Percentiles rank a stretch among this genome's conserved stretches.
Conservation (phyloP, 2,888 invertebrate genomes). For the Pristionchus maxplancki region DNA sequence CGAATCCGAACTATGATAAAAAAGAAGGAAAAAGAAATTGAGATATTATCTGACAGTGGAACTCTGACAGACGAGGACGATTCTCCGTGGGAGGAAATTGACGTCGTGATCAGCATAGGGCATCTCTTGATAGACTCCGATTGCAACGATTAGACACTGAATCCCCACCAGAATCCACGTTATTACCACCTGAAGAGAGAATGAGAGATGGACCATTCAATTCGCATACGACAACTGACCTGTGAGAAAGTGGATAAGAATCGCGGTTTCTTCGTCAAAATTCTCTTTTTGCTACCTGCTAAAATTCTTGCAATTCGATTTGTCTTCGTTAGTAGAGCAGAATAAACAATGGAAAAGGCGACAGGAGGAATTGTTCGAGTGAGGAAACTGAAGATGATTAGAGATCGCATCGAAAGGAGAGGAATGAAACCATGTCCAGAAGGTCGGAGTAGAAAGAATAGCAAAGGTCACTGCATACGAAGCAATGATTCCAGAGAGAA, state of each 20-base stretch:
- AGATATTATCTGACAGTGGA: conserved; percentile 14
- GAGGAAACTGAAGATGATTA: conserved; percentile 82
- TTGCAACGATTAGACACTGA: conserved; percentile 86
- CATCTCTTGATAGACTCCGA: conserved; percentile 83
- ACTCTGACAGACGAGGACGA: conserved; percentile 55
- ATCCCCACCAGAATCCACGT: conserved; percentile 90
- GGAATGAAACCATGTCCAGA: conserved; percentile 58
- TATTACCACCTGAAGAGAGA: conserved; percentile 82
- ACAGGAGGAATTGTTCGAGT: conserved; percentile 85
- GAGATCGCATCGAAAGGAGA: conserved; percentile 81
- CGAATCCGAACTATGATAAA: not conserved
- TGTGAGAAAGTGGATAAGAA: conserved; percentile 94
- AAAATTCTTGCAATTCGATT: conserved; percentile 96
- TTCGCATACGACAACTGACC: too few species aligned
- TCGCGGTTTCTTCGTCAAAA: conserved; percentile 89
- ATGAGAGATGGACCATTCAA: not conserved
- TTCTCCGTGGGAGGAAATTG: conserved; percentile 61
- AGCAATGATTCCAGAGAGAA: conserved; percentile 87
- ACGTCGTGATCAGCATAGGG: conserved; percentile 68
- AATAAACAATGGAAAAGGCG: conserved; percentile 97
- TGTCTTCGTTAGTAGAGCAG: conserved; percentile 95
- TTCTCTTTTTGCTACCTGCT: conserved; percentile 95
- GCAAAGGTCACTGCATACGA: conserved; percentile 94
- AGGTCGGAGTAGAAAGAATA: conserved; percentile 86
- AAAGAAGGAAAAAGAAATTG: too few species aligned